Percentiles rank a stretch among this genome's conserved stretches.
Conservation (phyloP, 2,113 vertebrate species). For the Guaruba guarouba region DNA sequence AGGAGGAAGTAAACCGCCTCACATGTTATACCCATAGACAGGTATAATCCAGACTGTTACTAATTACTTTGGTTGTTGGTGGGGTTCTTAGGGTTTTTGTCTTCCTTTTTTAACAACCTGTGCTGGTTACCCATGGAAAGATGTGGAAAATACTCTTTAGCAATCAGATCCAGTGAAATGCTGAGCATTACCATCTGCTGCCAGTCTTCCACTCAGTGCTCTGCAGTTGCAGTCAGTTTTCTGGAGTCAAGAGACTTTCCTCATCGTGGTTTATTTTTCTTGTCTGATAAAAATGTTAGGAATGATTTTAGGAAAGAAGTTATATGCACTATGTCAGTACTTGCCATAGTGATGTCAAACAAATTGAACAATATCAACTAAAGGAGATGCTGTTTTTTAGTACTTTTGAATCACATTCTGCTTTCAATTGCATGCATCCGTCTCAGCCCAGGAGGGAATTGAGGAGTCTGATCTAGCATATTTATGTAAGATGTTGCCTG, state of each 20-base stretch:
- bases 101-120: background rate
- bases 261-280: constrained; percentile 1
- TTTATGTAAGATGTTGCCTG: background rate
- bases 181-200: background rate
- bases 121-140: background rate
- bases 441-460: background rate
- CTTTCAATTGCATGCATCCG: background rate
- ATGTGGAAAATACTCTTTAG: background rate
- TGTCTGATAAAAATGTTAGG: constrained; percentile 37
- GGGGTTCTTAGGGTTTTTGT: background rate
- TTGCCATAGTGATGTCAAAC: constrained; percentile 1
- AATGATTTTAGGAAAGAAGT: background rate
- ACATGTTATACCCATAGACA: background rate
- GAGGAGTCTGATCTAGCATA: background rate
- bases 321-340: background rate
- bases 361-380: background rate
- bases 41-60: background rate
- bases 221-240: background rate
- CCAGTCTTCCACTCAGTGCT: background rate
- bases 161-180: background rate
- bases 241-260: background rate
- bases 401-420: background rate
- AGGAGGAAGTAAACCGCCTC: background rate
- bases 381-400: background rate
- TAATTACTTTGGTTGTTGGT: background rate